Evolutionary conservation across 2,888 invertebrate genomes (phyloP), one percentile per base, ranked within the genome.

Genomic region (Drosophila buzzatii): DNA sequence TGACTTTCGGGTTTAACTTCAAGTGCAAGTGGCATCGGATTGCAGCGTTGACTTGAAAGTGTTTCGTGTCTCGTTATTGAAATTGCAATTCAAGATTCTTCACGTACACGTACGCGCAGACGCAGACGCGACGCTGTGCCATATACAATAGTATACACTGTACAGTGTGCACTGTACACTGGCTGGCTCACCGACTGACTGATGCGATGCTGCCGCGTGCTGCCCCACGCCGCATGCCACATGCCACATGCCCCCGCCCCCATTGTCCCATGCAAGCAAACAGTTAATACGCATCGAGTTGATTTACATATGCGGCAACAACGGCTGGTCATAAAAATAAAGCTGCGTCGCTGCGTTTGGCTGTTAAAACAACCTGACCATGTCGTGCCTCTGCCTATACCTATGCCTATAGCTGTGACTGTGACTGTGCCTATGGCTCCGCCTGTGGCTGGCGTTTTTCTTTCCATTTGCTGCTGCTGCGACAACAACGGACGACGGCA

Each of bases 71-170:
- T 84, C 70, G 85, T 88, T 85, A 83, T 90, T 88, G 79, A 81
- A 86, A 83, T 80, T 88, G 89, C 86, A 89, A 86, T 83, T 82
- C 75, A 89, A 81, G 89, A 86, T 89, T 89, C 87, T 77, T 84
- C 85, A 85, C 85, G 85, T 81, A 77, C 89, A 76, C 88, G 85
- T 76, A 59, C 74, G 45, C 47, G 41, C 49, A 44, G 41, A 52
- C 44, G 42, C 23, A 23, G 23, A 23, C 23, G 23, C 23, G 44
- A 55, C 44, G 42, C 23, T 70, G 56, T 42, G 47, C 47, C 44
- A 35, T 53, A 59, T 55, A 55, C 41, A 42, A 27, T 23, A 14
- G 37, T 18, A n/a, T 10, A 27, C 20, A 35, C 39, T 20, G 31
- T 42, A 31, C 23, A 23, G 3, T 23, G 23, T 23, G 23, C 20